These are phyloP conservation scores for Prorops nasuta DNA, from an alignment of 1,140 invertebrate species.

Conservation along the genomic window DNA sequence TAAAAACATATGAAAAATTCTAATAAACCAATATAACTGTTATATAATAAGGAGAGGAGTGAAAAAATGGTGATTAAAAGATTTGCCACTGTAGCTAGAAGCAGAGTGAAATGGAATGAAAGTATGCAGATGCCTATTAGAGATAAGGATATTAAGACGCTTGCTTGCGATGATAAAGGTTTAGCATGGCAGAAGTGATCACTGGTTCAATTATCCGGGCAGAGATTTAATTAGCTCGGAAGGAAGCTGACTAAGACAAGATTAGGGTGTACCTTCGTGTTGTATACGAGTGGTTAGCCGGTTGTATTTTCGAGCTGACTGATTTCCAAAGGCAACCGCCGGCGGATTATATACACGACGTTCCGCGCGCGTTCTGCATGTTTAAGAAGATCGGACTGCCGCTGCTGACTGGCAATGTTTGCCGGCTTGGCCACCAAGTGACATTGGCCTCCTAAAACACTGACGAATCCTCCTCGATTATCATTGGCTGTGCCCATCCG, in stretches of 20 bases:
- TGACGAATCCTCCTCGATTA: slow-evolving; percentile 38
- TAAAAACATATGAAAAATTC: too few relatives aligned
- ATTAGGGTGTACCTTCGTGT: slow-evolving; percentile 48
- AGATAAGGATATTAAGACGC: too few relatives aligned
- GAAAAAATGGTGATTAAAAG: too few relatives aligned
- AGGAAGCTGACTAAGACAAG: neutral
- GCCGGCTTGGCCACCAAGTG: slow-evolving; percentile 22
- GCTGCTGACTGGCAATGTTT: slow-evolving; percentile 11
- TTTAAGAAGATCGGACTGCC: slow-evolving; percentile 28
- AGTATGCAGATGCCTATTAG: too few relatives aligned
- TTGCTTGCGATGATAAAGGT: too few relatives aligned
- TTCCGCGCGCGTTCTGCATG: slow-evolving; percentile 45
- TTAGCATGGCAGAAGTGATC: too few relatives aligned
- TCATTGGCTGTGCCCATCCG: slow-evolving; percentile 41
- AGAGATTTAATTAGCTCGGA: too few relatives aligned
- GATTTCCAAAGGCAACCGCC: slow-evolving; percentile 35
- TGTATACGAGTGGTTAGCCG: slow-evolving; percentile 19
- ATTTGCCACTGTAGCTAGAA: too few relatives aligned
- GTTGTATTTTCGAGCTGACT: slow-evolving; percentile 44
- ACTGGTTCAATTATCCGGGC: too few relatives aligned
- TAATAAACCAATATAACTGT: too few relatives aligned
- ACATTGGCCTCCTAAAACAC: slow-evolving; percentile 57
- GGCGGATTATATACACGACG: slow-evolving; percentile 46
- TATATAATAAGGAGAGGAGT: too few relatives aligned
- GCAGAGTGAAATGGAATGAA: too few relatives aligned